Base-by-base conservation (phyloP, 2,797 vertebrate genomes). In the Nannoperca obscura region DNA sequence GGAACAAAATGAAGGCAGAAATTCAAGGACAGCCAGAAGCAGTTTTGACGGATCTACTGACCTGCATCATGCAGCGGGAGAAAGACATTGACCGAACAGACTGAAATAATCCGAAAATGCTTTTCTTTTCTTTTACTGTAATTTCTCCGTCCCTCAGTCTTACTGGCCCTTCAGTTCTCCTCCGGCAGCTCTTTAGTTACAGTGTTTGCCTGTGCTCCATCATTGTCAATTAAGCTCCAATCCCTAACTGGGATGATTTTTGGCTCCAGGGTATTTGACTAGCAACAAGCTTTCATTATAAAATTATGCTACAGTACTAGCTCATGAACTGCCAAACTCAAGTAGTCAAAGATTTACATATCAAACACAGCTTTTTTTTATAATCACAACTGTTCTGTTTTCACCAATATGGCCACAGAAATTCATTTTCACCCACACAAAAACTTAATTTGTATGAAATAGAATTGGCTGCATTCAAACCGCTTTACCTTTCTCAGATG, bases 191-290 rank as follows among this genome's bases (percentile, higher is more conserved):
- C 53, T 74, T 64, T 75, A 50, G 46, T 76, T 66, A 49, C 73
- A 87, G 50, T 42, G 73, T 70, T 84, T 79, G 60, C 61, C 71
- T 62, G 15, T 61, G 54, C 59, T 84, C 70, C 52, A 81, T 89
- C 87, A 88, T 78, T 86, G 82, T 88, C 84, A 86, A 77, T 89
- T 88, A 81, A 14, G 19, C 38, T 64, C 57, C 15, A 68, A 70
- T 87, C 71, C 52, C 49, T 61, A 74, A 88, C 79, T 85, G 78
- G 85, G 76, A 79, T 59, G 58, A 71, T 68, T 79, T 65, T 78
- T 61, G 46, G 76, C 86, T 87, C 44, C 27, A 58, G 79, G 88
- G 68, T 81, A 58, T 91, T 84, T 89, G 60, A 86, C 66, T 75
- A 69, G 60, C 78, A 78, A 74, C 57, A 76, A 67, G 72, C 78